These are phyloP conservation scores for Dicaeum eximium DNA, from an alignment of 2,113 vertebrate species.

Conservation along the genomic window DNA sequence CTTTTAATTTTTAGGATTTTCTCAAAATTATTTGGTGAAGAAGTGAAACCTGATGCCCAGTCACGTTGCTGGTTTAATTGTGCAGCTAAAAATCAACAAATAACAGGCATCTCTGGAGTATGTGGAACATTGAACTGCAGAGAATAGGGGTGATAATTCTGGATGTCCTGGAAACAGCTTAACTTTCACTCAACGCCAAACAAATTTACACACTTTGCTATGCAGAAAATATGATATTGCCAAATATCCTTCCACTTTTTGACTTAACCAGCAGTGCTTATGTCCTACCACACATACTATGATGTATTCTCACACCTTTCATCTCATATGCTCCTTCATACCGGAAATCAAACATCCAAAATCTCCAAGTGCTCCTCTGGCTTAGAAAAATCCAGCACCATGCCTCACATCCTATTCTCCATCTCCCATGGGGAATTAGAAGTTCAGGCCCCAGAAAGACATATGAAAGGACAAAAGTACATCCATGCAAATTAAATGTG, in stretches of 20 bases:
- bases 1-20: not conserved
- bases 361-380: not conserved
- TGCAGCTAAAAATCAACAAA: not conserved
- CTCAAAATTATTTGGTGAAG: not conserved
- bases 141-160: not conserved
- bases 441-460: not conserved
- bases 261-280: not conserved
- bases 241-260: not conserved
- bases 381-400: not conserved
- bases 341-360: not conserved
- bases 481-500: not conserved
- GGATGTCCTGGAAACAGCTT: not conserved
- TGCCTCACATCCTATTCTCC: fast-evolving
- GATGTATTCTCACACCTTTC: not conserved
- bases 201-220: not conserved
- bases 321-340: not conserved
- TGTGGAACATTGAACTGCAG: not conserved
- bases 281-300: not conserved
- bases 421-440: not conserved
- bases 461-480: not conserved
- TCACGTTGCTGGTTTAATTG: not conserved
- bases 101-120: not conserved
- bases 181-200: not conserved
- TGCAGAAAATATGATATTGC: not conserved
- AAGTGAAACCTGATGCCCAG: not conserved